A percentile compares a stretch with the other conserved stretches of the same genome.
These are phyloP conservation scores for Manis crassicaudata DNA, from an alignment of 2,797 vertebrate genomes.

Conservation along the genomic window DNA sequence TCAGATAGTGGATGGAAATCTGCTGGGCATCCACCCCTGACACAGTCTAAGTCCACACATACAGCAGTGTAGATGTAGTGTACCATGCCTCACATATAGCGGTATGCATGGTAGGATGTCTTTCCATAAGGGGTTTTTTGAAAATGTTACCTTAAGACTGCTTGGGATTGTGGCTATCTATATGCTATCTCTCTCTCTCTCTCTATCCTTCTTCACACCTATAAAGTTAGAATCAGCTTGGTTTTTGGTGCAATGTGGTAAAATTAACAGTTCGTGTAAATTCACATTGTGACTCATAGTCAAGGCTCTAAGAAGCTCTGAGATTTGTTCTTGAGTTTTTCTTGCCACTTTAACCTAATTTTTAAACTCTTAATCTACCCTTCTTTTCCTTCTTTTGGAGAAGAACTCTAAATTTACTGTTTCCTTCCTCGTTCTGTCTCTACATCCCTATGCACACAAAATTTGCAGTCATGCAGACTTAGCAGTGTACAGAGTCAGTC, in stretches of 20 bases:
- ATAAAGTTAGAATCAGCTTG: background rate
- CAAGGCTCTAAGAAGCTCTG: background rate
- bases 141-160: background rate
- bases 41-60: background rate
- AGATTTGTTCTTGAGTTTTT: background rate
- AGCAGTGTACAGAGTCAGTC: background rate
- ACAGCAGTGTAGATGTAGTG: background rate
- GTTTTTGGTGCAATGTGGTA: background rate
- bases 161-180: background rate
- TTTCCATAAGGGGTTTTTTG: background rate
- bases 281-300: background rate
- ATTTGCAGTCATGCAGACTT: background rate
- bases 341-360: background rate
- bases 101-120: background rate
- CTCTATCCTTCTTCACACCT: background rate
- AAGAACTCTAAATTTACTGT: background rate
- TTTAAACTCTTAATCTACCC: background rate
- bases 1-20: background rate
- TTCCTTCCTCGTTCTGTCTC: background rate
- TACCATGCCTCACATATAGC: background rate
- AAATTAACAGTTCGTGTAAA: background rate
- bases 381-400: background rate
- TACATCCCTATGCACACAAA: background rate
- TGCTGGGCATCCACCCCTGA: background rate
- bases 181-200: background rate